Evolutionary conservation across 2,113 vertebrate species (phyloP).

Genomic region (Vidua chalybeata): DNA sequence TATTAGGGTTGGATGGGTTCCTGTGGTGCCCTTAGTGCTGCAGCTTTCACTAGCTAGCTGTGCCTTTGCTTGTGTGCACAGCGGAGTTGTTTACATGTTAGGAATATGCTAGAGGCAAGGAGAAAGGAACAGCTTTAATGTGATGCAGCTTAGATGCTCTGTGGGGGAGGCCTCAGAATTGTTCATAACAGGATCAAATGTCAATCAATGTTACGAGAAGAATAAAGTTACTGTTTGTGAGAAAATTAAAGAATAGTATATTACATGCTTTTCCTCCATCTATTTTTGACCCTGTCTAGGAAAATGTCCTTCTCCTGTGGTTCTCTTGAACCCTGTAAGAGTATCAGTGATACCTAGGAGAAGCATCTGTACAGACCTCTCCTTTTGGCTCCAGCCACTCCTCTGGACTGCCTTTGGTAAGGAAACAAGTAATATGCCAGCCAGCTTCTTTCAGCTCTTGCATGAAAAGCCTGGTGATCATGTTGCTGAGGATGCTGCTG

Average conservation of each 20-base stretch:
- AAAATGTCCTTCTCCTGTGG: background rate
- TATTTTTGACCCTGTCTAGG: background rate
- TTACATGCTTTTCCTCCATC: background rate
- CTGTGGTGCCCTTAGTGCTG: background rate
- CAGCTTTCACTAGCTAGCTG: conserved; percentile 27
- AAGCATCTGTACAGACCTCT: background rate
- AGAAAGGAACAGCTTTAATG: conserved; percentile 58
- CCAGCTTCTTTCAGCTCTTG: background rate
- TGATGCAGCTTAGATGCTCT: conserved; percentile 32
- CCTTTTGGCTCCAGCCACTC: background rate
- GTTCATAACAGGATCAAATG: conserved; percentile 25
- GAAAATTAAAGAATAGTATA: background rate
- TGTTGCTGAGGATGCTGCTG: background rate
- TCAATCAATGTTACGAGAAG: background rate
- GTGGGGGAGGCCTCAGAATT: conserved; percentile 27
- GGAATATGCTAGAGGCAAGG: conserved; percentile 62
- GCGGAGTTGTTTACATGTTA: conserved; percentile 51
- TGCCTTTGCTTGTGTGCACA: conserved; percentile 22
- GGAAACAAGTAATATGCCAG: background rate
- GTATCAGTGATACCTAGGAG: background rate
- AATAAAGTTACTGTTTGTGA: background rate
- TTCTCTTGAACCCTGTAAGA: background rate
- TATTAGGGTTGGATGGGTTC: background rate
- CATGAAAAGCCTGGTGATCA: background rate
- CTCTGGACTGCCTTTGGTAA: background rate